phyloP scores from a whole-genome alignment of 2,888 invertebrate genomes.

The Timema podura region DNA sequence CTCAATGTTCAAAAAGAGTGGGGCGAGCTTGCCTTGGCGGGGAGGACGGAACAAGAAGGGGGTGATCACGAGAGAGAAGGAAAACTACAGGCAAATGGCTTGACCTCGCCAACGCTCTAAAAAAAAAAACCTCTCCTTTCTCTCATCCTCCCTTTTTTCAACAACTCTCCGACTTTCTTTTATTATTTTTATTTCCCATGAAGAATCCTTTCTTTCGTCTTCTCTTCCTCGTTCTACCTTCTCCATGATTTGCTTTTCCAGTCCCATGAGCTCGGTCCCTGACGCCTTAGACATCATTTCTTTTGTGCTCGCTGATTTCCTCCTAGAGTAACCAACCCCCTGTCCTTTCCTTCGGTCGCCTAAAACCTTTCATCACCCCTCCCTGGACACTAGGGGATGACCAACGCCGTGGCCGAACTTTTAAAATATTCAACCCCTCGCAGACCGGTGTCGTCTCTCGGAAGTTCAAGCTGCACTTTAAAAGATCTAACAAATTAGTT shows the following conservation, averaged over 20 bases:
- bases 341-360: too few species aligned
- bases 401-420: too few species aligned
- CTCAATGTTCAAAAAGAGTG: not conserved
- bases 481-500: too few species aligned
- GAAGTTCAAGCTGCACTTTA: too few species aligned
- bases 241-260: slow-evolving; percentile 5
- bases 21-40: too few species aligned
- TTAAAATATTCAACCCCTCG: too few species aligned
- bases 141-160: not conserved
- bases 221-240: too few species aligned
- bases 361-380: too few species aligned
- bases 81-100: slow-evolving; percentile 12
- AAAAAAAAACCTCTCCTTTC: not conserved
- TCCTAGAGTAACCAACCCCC: too few species aligned
- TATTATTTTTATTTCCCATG: not conserved
- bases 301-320: slow-evolving; percentile 14
- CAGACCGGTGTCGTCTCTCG: too few species aligned
- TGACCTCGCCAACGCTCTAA: slow-evolving; percentile 2
- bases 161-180: not conserved
- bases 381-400: too few species aligned
- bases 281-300: not conserved
- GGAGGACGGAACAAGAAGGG: too few species aligned
- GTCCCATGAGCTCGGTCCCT: not conserved
- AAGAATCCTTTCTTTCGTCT: slow-evolving; percentile 10
- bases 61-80: not conserved